Evolutionary conservation across 2,888 invertebrate species (phyloP).

Genomic region (Zygogramma bicolorata): DNA sequence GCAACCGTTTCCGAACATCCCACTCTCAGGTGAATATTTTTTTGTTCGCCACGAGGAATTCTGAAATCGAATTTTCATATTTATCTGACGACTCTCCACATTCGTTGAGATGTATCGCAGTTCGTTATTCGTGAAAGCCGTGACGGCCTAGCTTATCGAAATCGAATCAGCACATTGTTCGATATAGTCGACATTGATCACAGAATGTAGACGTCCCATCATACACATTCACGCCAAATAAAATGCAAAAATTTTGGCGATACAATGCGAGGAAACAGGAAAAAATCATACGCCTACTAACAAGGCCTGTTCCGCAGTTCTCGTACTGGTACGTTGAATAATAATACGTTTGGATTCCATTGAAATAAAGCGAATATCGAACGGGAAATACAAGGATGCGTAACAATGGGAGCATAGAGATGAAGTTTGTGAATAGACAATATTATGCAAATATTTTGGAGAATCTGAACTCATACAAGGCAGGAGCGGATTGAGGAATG

Average conservation of each 20-base stretch:
- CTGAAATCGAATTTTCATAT: not conserved
- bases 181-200: not conserved
- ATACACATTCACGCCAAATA: not conserved
- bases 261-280: slow-evolving; percentile 37
- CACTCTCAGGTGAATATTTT: too few species aligned
- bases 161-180: slow-evolving; percentile 4
- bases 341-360: slow-evolving; percentile 36
- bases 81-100: not conserved
- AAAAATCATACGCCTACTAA: slow-evolving; percentile 39
- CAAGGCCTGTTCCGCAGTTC: slow-evolving; percentile 36
- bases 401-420: slow-evolving; percentile 33
- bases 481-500: not conserved
- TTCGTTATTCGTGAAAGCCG: not conserved
- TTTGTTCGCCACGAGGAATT: too few species aligned
- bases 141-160: not conserved
- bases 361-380: slow-evolving; percentile 35
- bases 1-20: too few species aligned
- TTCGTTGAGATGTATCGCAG: not conserved
- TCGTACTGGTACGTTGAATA: slow-evolving; percentile 33
- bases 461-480: not conserved
- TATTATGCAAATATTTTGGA: not conserved
- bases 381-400: slow-evolving; percentile 32
- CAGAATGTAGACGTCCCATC: not conserved
- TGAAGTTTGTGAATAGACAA: not conserved
- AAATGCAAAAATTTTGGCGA: slow-evolving; percentile 38